A percentile compares a stretch with the other conserved stretches of the same genome.
Evolutionary conservation across 2,113 vertebrate genomes (phyloP).

Genomic region (Colossoma macropomum): DNA sequence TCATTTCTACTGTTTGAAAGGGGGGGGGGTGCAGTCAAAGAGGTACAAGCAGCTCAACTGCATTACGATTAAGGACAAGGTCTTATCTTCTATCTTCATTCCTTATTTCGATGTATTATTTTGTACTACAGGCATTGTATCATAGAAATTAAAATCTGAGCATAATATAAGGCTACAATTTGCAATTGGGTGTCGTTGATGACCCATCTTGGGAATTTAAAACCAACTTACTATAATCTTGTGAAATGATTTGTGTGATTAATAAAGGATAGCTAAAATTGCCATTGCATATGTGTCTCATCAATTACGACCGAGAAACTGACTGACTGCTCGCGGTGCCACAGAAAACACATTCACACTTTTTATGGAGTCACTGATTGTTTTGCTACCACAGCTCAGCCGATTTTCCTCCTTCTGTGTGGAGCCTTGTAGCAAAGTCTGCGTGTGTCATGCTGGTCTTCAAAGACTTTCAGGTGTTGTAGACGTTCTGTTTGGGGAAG

Average conservation of each 20-base stretch:
- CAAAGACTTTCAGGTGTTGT: too few relatives aligned
- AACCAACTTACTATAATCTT: constrained; percentile 60
- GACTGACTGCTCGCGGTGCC: neutral
- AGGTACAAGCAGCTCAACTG: constrained; percentile 44
- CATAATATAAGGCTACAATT: constrained; percentile 54
- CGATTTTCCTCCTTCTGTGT: constrained; percentile 5
- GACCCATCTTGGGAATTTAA: constrained; percentile 51
- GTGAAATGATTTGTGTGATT: constrained; percentile 71
- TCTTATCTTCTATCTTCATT: constrained; percentile 58
- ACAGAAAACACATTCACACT: neutral
- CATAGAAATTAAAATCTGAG: constrained; percentile 50
- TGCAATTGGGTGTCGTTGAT: constrained; percentile 57
- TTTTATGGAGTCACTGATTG: neutral
- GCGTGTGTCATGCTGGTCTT: too few relatives aligned
- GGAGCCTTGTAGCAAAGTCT: too few relatives aligned
- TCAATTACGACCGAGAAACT: constrained; percentile 44
- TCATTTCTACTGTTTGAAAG: constrained; percentile 6
- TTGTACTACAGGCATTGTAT: constrained; percentile 63
- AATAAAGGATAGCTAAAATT: constrained; percentile 74
- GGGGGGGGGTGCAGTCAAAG: constrained; percentile 35
- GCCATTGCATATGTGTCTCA: constrained; percentile 58
- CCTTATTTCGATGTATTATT: constrained; percentile 66
- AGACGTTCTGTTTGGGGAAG: too few relatives aligned
- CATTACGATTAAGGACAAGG: constrained; percentile 44
- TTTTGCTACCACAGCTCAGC: neutral